Conservation (phyloP, 2,797 vertebrate species). For the Rhynchonycteris naso region DNA sequence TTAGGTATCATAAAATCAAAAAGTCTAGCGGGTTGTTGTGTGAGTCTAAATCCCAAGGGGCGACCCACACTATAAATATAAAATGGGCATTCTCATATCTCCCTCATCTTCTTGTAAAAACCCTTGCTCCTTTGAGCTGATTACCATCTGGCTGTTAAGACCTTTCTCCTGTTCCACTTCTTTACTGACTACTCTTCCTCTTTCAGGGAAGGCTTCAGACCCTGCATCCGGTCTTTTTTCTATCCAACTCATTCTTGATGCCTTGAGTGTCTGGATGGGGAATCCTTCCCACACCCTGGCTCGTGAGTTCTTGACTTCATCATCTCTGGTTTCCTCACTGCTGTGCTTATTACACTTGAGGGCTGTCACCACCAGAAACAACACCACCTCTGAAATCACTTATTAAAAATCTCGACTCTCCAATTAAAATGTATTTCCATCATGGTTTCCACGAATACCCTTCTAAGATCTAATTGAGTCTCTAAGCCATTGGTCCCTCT, state of each 20-base stretch:
- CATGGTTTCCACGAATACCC: background rate
- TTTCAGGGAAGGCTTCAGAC: background rate
- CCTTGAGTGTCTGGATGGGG: background rate
- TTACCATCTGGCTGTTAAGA: background rate
- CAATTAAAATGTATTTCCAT: background rate
- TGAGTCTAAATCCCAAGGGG: background rate
- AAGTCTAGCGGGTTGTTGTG: background rate
- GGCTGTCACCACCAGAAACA: background rate
- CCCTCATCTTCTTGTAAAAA: background rate
- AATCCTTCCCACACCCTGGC: background rate
- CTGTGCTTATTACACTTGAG: background rate
- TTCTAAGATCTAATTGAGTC: background rate
- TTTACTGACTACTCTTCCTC: background rate
- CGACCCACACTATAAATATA: background rate
- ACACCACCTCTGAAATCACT: background rate
- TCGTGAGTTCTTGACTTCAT: background rate
- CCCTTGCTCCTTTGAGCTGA: background rate
- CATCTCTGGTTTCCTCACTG: background rate
- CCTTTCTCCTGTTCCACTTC: background rate
- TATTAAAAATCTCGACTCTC: background rate
- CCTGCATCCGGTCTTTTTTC: background rate
- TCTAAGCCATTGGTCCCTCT: background rate
- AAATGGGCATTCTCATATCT: background rate
- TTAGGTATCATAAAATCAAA: background rate
- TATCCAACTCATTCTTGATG: background rate